Evolutionary conservation across 2,797 vertebrate species (phyloP).

Genomic region (Girardinus metallicus): DNA sequence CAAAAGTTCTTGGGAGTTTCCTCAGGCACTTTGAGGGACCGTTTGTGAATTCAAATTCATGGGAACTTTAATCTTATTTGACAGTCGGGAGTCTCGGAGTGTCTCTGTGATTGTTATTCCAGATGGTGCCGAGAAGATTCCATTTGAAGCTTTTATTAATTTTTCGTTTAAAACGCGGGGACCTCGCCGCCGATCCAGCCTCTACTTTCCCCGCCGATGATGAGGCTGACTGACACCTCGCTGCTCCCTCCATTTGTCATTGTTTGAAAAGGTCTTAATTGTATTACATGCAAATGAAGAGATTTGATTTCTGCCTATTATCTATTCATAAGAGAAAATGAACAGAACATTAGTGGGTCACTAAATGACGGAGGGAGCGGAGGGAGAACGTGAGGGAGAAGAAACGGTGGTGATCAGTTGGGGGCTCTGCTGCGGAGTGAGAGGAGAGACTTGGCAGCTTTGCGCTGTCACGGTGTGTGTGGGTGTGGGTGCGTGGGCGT

Average conservation of each 20-base stretch:
- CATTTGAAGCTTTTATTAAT: conserved; percentile 94
- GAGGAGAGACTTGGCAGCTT: conserved; percentile 40
- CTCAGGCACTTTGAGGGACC: neutral
- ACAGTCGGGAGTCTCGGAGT: conserved; percentile 70
- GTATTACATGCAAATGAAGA: conserved; percentile 99
- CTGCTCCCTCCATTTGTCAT: conserved; percentile 96
- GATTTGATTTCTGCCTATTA: conserved; percentile 97
- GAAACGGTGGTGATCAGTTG: conserved; percentile 42
- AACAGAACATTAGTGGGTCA: conserved; percentile 96
- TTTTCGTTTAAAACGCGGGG: conserved; percentile 86
- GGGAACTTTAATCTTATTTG: conserved; percentile 65
- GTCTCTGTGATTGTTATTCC: conserved; percentile 84
- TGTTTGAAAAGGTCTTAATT: conserved; percentile 98
- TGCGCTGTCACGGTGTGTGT: conserved; percentile 1
- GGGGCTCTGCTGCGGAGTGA: conserved; percentile 8
- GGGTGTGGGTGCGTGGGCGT: neutral
- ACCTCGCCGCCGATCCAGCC: conserved; percentile 80
- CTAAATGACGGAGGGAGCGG: conserved; percentile 50
- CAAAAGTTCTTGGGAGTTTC: conserved; percentile 1
- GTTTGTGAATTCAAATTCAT: conserved; percentile 52
- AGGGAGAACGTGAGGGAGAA: conserved; percentile 13
- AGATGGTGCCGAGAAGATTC: conserved; percentile 88
- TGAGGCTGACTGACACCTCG: conserved; percentile 93
- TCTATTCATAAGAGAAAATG: conserved; percentile 97
- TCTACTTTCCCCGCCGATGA: conserved; percentile 83